Conservation (phyloP, 2,888 invertebrate genomes). For the Andrena haemorrhoa region DNA sequence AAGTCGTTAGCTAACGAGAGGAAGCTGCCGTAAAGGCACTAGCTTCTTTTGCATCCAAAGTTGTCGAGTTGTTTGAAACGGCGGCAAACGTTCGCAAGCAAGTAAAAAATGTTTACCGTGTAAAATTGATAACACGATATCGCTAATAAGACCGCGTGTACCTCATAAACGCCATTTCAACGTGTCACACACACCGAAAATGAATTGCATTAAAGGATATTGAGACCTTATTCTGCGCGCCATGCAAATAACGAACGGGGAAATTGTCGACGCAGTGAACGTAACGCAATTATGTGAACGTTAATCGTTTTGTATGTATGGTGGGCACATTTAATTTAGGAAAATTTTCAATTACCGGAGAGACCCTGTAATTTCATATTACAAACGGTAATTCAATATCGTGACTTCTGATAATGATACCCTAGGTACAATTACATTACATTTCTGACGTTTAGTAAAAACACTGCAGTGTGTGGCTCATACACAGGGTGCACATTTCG, state of each 20-base stretch:
- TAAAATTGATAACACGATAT: conserved; percentile 4
- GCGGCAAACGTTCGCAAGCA: conserved; percentile 14
- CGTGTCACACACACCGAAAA: neutral
- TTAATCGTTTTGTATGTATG: neutral
- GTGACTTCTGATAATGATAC: conserved; percentile 11
- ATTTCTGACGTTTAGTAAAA: neutral
- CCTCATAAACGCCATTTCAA: neutral
- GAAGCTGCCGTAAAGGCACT: neutral
- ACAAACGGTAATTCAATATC: conserved; percentile 20
- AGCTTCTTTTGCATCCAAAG: conserved; percentile 23
- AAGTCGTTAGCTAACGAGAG: conserved; percentile 65
- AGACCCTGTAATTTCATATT: neutral
- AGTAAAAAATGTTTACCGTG: conserved; percentile 8
- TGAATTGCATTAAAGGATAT: neutral
- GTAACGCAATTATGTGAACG: neutral
- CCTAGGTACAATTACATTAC: neutral
- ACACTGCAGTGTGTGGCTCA: neutral
- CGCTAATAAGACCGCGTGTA: neutral
- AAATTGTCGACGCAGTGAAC: neutral
- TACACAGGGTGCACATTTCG: neutral
- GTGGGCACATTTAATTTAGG: neutral
- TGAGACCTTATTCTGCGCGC: neutral
- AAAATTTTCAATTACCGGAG: neutral
- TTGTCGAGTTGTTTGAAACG: conserved; percentile 31
- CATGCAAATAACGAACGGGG: neutral